Evolutionary conservation across 1,140 invertebrate species (phyloP).

Genomic region (Tachypleus tridentatus): DNA sequence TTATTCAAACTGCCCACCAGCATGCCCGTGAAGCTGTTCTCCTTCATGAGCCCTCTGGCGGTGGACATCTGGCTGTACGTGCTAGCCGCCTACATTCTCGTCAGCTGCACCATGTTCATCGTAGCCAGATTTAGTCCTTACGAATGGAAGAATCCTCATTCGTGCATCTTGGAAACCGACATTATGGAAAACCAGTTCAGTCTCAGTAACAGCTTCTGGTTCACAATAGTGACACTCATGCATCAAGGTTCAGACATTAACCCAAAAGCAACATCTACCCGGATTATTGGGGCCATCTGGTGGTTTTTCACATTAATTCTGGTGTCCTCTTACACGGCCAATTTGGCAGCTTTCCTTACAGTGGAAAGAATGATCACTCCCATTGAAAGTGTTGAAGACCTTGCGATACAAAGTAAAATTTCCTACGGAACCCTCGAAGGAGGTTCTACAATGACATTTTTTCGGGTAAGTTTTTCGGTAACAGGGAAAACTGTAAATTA

Average conservation of each 20-base stretch:
- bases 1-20: conserved; percentile 52
- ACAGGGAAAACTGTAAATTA: conserved; percentile 19
- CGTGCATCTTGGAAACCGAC: conserved; percentile 41
- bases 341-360: conserved; percentile 90
- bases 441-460: conserved; percentile 94
- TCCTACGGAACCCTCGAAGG: conserved; percentile 84
- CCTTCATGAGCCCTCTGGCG: conserved; percentile 47
- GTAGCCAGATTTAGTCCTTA: conserved; percentile 53
- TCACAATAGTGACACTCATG: conserved; percentile 40
- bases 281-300: conserved; percentile 92
- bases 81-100: conserved; percentile 41
- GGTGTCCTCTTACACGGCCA: conserved; percentile 95
- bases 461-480: conserved; percentile 54
- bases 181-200: conserved; percentile 49
- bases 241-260: conserved; percentile 32
- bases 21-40: conserved; percentile 44
- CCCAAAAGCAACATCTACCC: conserved; percentile 80
- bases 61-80: conserved; percentile 48
- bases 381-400: conserved; percentile 87
- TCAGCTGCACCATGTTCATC: conserved; percentile 59
- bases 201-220: conserved; percentile 39
- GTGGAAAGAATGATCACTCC: conserved; percentile 94
- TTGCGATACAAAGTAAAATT: conserved; percentile 87
- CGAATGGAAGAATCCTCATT: conserved; percentile 46
- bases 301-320: conserved; percentile 99